A percentile compares a stretch with the other conserved stretches of the same genome.
phyloP scores from a whole-genome alignment of 2,113 vertebrate genomes.

The Aegotheles bennettii region DNA sequence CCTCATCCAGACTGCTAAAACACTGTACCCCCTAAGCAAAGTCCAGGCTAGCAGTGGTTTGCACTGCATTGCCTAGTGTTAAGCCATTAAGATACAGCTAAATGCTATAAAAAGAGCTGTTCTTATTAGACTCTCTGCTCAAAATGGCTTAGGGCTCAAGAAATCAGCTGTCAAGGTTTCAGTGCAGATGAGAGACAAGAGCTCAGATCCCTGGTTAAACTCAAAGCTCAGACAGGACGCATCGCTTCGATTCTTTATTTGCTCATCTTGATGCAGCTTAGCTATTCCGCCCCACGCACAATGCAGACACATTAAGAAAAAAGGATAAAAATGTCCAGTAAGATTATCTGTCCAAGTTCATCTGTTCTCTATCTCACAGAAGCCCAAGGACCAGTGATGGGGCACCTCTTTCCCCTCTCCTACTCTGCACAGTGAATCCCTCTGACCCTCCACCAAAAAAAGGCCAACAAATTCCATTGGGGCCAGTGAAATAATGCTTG shows the following conservation, averaged over 20 bases:
- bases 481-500: not conserved
- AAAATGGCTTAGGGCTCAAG: constrained; percentile 16
- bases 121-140: not conserved
- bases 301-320: not conserved
- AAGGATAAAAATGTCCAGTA: not conserved
- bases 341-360: not conserved
- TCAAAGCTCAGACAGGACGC: not conserved
- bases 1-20: not conserved
- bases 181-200: constrained; percentile 11
- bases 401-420: not conserved
- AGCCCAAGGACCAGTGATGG: not conserved
- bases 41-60: not conserved
- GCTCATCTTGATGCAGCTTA: not conserved
- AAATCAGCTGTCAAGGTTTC: constrained; percentile 28
- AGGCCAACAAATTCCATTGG: not conserved
- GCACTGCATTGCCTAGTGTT: not conserved
- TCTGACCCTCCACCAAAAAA: not conserved
- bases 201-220: constrained; percentile 25
- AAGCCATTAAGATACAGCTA: not conserved
- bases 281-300: not conserved
- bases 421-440: not conserved
- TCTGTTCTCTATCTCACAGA: not conserved
- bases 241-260: not conserved
- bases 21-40: fast-evolving
- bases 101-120: constrained; percentile 5